Percentiles rank a stretch among this genome's conserved stretches.
These are phyloP conservation scores for Erethizon dorsatum DNA, from an alignment of 2,797 vertebrate genomes.

Conservation along the genomic window DNA sequence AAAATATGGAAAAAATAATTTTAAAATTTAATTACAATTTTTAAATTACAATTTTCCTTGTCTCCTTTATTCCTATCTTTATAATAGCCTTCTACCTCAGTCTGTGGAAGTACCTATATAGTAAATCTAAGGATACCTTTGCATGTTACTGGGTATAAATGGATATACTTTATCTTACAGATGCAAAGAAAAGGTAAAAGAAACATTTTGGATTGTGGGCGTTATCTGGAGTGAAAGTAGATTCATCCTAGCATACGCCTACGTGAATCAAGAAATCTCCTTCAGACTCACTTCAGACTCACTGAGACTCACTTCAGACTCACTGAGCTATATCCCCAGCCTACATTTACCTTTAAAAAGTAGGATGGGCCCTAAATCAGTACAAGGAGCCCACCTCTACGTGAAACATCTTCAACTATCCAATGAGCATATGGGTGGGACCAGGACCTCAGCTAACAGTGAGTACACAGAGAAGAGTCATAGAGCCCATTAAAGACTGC, in stretches of 20 bases:
- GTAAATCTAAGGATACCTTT: neutral
- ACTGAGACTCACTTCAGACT: neutral
- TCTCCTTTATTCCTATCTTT: neutral
- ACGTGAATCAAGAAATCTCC: neutral
- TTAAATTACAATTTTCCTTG: neutral
- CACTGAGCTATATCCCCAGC: too few relatives aligned
- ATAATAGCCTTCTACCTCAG: neutral
- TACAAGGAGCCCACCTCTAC: neutral
- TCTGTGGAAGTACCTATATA: neutral
- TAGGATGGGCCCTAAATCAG: neutral
- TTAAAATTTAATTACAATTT: neutral
- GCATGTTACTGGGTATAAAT: neutral
- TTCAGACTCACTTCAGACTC: neutral
- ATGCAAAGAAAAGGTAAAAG: constrained; percentile 33
- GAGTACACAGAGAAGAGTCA: neutral
- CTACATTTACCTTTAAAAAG: neutral
- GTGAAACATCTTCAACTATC: neutral
- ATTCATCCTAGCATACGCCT: neutral
- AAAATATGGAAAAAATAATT: neutral
- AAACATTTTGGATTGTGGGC: neutral
- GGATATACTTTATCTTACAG: neutral
- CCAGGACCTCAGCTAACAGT: neutral
- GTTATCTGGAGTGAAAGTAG: neutral
- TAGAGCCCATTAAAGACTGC: neutral
- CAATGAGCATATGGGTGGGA: neutral